Percentiles rank a stretch among this genome's conserved stretches.
Conservation (phyloP, 2,888 invertebrate genomes). For the Parthenolecanium corni region DNA sequence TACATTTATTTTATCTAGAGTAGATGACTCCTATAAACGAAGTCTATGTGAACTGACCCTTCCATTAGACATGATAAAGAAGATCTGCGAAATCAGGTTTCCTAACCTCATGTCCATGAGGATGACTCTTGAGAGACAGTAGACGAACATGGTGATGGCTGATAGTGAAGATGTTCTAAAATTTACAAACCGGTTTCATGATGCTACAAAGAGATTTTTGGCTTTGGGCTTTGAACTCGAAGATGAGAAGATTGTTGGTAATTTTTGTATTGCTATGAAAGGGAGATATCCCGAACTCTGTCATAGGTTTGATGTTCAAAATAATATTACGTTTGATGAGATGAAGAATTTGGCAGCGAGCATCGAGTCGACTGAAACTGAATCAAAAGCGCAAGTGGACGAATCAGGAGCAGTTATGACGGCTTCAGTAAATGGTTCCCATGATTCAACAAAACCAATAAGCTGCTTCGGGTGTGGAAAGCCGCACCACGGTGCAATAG, state of each 20-base stretch:
- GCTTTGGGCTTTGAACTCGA: neutral
- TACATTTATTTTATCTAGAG: neutral
- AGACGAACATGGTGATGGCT: neutral
- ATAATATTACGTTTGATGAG: neutral
- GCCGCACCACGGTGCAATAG: neutral
- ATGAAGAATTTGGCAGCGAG: neutral
- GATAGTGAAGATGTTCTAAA: neutral
- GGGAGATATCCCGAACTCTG: neutral
- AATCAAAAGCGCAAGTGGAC: neutral
- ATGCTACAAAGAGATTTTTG: neutral
- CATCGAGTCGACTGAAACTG: neutral
- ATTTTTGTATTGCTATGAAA: neutral
- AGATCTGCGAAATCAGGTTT: neutral
- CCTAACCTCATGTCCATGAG: neutral
- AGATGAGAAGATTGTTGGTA: neutral
- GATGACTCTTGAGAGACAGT: neutral
- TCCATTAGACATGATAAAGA: neutral
- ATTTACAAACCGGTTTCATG: neutral
- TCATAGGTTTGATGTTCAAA: neutral
- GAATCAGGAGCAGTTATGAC: neutral
- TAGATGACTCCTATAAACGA: neutral
- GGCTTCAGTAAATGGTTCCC: neutral
- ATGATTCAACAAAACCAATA: neutral
- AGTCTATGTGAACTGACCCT: neutral
- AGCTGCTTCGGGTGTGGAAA: neutral